Base-by-base conservation (phyloP, 2,888 invertebrate genomes). In the Plutella xylostella region DNA sequence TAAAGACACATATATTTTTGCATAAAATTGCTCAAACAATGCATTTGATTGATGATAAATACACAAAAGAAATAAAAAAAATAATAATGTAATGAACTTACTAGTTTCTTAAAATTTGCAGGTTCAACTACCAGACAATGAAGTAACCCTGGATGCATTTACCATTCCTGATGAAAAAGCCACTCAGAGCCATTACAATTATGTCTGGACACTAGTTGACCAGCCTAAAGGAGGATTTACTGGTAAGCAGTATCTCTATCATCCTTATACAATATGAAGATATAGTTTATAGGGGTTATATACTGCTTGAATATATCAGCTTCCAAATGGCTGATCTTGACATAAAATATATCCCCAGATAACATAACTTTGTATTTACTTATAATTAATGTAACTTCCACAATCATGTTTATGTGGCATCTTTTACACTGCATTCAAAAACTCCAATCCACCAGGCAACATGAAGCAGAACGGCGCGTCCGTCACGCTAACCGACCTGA, bases 161-260 rank as follows among this genome's bases (percentile, higher is more conserved):
- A 93, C 93, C 1, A 87, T 92, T 15, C 93, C 94, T 6, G 89
- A 90, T 51, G 91, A 92, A 59, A 86, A 89, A 49, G 80, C 88
- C 2, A 90, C 89, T 60, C 88, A 86, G 63, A 89, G 86, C 47
- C 91, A 90, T 63, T 97, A 94, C 66, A 92, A 90, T 60, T 97
- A 94, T 72, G 90, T 91, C 20, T 97, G 97, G 97, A 92, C 90
- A 15, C 83, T 96, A 22, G 86, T 96, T 47, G 90, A 91, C 47
- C 92, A 94, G 63, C 96, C 96, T 0, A 91, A 91, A 53, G 92
- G 91, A n/a, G 88, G 89, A 15, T 88, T 83, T 55, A 84, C 84
- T 63, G 85, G 88, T 74, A 46, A 19, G 28, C 20, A 2, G 7
- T 37, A 11, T 6, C 11, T 19, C 4, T 11, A 25, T 11, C 25